Percentiles rank a stretch among this genome's conserved stretches.
These are phyloP conservation scores for Neogobius melanostomus DNA, from an alignment of 2,113 vertebrate genomes.

Conservation along the genomic window DNA sequence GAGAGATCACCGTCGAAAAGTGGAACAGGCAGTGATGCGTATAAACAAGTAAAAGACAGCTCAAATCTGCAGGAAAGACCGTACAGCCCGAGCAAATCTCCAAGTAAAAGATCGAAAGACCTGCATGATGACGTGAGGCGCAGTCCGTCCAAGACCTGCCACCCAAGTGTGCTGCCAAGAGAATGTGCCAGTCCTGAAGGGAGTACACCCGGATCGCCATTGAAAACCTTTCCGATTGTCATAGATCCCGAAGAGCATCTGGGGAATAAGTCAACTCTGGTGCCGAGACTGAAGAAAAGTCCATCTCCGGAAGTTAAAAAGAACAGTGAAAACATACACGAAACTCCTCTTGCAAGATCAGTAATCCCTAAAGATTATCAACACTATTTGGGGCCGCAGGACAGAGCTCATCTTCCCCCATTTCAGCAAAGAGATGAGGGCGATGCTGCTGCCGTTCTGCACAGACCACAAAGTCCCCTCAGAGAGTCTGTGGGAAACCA, in stretches of 20 bases:
- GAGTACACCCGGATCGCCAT: constrained; percentile 39
- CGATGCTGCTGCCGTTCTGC: neutral
- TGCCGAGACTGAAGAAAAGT: constrained; percentile 43
- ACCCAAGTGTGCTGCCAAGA: constrained; percentile 61
- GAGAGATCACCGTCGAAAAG: constrained; percentile 66
- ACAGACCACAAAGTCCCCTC: constrained; percentile 11
- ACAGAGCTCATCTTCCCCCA: constrained; percentile 35
- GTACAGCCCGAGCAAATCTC: constrained; percentile 42
- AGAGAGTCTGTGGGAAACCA: constrained; percentile 16
- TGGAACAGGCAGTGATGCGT: constrained; percentile 61
- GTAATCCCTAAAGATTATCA: constrained; percentile 48
- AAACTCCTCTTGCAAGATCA: constrained; percentile 42
- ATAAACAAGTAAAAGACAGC: constrained; percentile 23
- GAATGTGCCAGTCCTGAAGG: constrained; percentile 50
- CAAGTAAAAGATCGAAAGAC: constrained; percentile 41
- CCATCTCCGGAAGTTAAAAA: constrained; percentile 19
- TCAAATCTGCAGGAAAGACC: constrained; percentile 20
- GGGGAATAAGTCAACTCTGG: constrained; percentile 18
- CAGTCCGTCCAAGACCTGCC: constrained; percentile 59
- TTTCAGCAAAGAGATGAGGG: constrained; percentile 14
- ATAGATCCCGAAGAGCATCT: constrained; percentile 36
- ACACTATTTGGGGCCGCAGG: constrained; percentile 21
- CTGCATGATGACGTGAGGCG: constrained; percentile 41
- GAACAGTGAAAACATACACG: constrained; percentile 8
- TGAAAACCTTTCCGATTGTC: constrained; percentile 61